A percentile compares a stretch with the other conserved stretches of the same genome.
Evolutionary conservation across 2,888 invertebrate species (phyloP).

Genomic region (Dysmachus trigonus): DNA sequence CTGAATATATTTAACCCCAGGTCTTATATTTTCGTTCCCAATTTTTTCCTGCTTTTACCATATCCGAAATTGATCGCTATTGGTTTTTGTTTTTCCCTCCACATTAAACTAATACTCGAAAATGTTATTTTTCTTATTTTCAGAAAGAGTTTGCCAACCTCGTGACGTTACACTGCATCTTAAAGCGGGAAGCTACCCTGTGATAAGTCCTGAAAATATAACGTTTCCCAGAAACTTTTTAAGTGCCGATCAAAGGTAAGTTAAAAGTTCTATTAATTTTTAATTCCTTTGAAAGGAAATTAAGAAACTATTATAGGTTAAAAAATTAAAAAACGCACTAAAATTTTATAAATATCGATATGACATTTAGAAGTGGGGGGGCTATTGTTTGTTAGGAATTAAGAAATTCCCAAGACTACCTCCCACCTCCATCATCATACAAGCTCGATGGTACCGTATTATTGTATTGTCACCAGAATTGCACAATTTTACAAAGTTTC

Average conservation of each 20-base stretch:
- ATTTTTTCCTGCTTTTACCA: background rate
- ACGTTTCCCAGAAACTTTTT: slow-evolving; percentile 76
- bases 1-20: background rate
- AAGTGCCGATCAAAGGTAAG: slow-evolving; percentile 63
- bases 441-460: too few species aligned
- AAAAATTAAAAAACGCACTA: too few species aligned
- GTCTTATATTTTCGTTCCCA: background rate
- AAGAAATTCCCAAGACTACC: too few species aligned
- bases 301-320: too few species aligned
- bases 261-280: background rate
- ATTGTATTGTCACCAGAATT: too few species aligned
- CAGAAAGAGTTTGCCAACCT: slow-evolving; percentile 70
- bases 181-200: slow-evolving; percentile 84
- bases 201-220: slow-evolving; percentile 83
- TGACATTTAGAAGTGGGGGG: too few species aligned
- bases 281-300: background rate
- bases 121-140: background rate
- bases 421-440: too few species aligned
- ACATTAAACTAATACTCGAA: background rate
- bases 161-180: slow-evolving; percentile 75
- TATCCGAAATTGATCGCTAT: background rate
- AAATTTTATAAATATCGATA: too few species aligned
- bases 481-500: too few species aligned
- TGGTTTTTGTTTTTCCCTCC: background rate
- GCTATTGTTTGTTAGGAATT: too few species aligned